Percentiles rank a stretch among this genome's conserved stretches.
These are phyloP conservation scores for Ruditapes philippinarum DNA, from an alignment of 1,140 invertebrate species.

Conservation along the genomic window DNA sequence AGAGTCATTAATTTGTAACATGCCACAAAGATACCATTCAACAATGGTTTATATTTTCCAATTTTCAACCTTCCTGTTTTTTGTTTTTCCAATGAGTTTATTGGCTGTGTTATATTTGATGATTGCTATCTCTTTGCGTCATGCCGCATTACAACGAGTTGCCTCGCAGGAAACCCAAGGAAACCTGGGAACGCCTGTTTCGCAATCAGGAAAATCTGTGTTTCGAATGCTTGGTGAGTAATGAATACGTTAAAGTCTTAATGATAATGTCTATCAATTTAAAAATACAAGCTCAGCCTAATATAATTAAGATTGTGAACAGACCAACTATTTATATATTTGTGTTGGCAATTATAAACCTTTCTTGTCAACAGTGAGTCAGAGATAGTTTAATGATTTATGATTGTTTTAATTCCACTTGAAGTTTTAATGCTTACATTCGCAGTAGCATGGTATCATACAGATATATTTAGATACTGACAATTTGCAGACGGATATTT, in stretches of 20 bases:
- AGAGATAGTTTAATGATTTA: too few relatives aligned
- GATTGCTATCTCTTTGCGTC: slow-evolving; percentile 83
- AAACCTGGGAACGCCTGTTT: slow-evolving; percentile 4
- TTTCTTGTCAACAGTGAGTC: too few relatives aligned
- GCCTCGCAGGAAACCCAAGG: slow-evolving; percentile 41
- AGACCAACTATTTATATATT: too few relatives aligned
- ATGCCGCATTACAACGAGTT: slow-evolving; percentile 67
- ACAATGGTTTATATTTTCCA: slow-evolving; percentile 68
- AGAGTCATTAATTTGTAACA: slow-evolving; percentile 79
- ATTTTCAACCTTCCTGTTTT: slow-evolving; percentile 83
- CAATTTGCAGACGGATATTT: too few relatives aligned
- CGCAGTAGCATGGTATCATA: too few relatives aligned
- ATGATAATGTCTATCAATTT: too few relatives aligned
- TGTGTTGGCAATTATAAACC: too few relatives aligned
- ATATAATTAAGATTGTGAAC: too few relatives aligned
- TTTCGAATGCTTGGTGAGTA: slow-evolving; percentile 82
- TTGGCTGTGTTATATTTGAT: slow-evolving; percentile 83
- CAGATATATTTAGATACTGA: too few relatives aligned
- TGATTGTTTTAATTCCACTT: too few relatives aligned
- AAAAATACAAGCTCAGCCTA: too few relatives aligned
- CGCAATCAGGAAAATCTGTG: slow-evolving; percentile 75
- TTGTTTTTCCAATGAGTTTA: slow-evolving; percentile 84
- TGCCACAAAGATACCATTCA: slow-evolving; percentile 58
- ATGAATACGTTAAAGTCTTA: not conserved
- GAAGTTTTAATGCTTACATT: too few relatives aligned